These are phyloP conservation scores for Ispidina picta DNA, from an alignment of 2,797 vertebrate species.

Conservation along the genomic window DNA sequence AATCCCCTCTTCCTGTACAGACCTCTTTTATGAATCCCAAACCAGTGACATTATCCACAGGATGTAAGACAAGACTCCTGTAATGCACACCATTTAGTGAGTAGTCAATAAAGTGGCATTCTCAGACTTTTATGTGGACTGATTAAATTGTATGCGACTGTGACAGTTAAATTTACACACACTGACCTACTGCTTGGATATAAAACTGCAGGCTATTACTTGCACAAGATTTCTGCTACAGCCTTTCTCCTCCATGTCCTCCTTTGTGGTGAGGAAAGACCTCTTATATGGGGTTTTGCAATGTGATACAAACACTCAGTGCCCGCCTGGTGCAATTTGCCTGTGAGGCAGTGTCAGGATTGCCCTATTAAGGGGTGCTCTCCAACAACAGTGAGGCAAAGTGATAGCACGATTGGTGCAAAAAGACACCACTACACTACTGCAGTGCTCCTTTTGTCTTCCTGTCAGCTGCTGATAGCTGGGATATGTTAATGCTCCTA, in stretches of 20 bases:
- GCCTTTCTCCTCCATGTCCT: neutral
- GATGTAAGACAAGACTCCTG: slow-evolving; percentile 49
- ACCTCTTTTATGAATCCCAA: slow-evolving; percentile 64
- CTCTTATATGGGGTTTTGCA: neutral
- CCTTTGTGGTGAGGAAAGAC: neutral
- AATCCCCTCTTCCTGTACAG: slow-evolving; percentile 71
- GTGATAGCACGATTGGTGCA: neutral
- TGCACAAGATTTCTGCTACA: neutral
- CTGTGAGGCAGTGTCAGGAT: neutral
- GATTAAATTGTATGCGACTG: neutral
- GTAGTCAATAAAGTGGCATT: slow-evolving; percentile 50
- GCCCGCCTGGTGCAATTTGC: neutral
- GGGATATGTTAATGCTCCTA: neutral
- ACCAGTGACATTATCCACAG: slow-evolving; percentile 61
- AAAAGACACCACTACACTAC: neutral
- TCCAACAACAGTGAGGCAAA: neutral
- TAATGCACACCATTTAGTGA: neutral
- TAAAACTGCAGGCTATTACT: neutral
- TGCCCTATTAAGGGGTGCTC: neutral
- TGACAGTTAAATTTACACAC: slow-evolving; percentile 10
- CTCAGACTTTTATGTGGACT: slow-evolving; percentile 1
- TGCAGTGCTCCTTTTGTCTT: neutral
- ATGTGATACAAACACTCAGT: neutral
- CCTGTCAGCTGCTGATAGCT: neutral
- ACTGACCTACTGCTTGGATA: neutral